A percentile compares a stretch with the other conserved stretches of the same genome.
phyloP scores from a whole-genome alignment of 2,888 invertebrate species.

The Amphipoea oculea region DNA sequence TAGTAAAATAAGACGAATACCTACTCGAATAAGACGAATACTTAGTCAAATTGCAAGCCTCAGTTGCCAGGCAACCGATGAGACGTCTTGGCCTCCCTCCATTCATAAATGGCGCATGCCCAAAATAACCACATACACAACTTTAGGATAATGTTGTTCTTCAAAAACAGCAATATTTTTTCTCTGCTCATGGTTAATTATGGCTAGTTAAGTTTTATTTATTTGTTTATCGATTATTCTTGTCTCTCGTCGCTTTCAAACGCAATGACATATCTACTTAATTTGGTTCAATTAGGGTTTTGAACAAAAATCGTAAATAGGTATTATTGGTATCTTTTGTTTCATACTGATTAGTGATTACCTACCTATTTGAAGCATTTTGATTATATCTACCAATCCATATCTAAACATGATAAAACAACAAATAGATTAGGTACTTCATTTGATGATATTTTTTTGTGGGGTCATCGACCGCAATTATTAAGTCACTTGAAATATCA shows the following conservation, averaged over 20 bases:
- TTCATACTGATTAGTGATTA: no score
- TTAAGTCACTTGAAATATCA: no score
- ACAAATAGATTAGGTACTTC: no score
- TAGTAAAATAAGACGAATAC: background rate
- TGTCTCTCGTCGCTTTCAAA: no score
- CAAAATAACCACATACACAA: constrained; percentile 70
- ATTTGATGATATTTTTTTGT: no score
- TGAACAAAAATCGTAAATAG: no score
- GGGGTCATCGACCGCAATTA: no score
- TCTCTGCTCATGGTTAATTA: background rate
- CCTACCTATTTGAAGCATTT: no score
- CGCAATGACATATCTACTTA: background rate
- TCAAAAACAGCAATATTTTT: background rate
- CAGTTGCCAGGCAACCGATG: constrained; percentile 79
- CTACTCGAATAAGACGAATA: background rate
- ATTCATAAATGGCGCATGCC: constrained; percentile 74
- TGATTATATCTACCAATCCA: no score
- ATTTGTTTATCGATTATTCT: no score
- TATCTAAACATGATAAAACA: no score
- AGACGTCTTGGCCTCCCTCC: constrained; percentile 69
- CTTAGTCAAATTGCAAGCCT: background rate
- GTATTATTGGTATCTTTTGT: no score
- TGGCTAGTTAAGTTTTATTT: background rate
- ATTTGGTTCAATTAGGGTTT: background rate
- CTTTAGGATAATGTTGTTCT: background rate